Conservation (phyloP, 2,888 invertebrate species). For the Agriopis leucophaearia region DNA sequence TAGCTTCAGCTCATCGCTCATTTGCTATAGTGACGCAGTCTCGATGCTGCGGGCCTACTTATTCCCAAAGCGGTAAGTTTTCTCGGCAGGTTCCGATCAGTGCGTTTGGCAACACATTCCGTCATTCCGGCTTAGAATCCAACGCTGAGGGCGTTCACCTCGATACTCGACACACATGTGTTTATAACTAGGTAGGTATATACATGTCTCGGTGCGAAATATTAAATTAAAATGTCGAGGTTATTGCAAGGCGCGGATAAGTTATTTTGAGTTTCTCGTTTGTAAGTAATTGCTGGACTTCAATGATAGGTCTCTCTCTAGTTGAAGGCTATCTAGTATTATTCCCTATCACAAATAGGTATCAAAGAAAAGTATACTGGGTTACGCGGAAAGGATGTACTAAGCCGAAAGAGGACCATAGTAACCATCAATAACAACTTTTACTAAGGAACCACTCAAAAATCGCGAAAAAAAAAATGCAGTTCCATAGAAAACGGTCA, state of each 20-base stretch:
- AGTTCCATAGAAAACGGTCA: no score
- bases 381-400: no score
- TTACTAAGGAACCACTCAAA: no score
- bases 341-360: no score
- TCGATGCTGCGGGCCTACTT: slow-evolving; percentile 55
- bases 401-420: no score
- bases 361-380: no score
- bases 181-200: slow-evolving; percentile 35
- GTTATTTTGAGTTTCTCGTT: slow-evolving; percentile 18
- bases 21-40: slow-evolving; percentile 23
- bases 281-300: not conserved
- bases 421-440: no score
- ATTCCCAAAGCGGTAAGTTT: slow-evolving; percentile 66
- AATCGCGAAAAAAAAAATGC: no score
- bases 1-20: slow-evolving; percentile 9
- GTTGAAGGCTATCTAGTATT: no score
- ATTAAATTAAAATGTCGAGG: slow-evolving; percentile 44
- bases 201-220: slow-evolving; percentile 44
- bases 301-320: not conserved
- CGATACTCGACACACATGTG: slow-evolving; percentile 53
- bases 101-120: slow-evolving; percentile 84
- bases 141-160: slow-evolving; percentile 76
- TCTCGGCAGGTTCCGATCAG: slow-evolving; percentile 75
- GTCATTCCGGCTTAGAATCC: slow-evolving; percentile 72
- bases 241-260: slow-evolving; percentile 23